phyloP scores from a whole-genome alignment of 92 coral and sea anemone species.

The Porites cylindrica region DNA sequence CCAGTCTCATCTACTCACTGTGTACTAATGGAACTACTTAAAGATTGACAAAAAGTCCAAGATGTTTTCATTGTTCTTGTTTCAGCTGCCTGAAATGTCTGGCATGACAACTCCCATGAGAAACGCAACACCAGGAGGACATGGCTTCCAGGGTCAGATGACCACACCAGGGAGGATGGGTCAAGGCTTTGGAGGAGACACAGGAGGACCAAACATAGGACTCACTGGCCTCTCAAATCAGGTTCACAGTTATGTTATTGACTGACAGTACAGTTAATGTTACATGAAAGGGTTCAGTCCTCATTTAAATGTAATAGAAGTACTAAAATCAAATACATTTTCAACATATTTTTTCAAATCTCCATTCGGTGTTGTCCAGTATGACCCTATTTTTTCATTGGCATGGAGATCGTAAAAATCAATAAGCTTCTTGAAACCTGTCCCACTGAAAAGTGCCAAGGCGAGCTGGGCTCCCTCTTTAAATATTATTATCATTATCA shows the following conservation, averaged over 20 bases:
- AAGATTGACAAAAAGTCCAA: no score
- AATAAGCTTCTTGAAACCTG: no score
- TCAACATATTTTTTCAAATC: no score
- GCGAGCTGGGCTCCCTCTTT: no score
- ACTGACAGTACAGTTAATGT: neutral
- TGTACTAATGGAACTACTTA: no score
- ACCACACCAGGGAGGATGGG: conserved; percentile 77
- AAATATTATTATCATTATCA: no score
- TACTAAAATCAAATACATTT: no score
- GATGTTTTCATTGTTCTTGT: neutral
- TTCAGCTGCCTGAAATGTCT: conserved; percentile 59
- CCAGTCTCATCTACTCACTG: no score
- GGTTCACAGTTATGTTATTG: conserved; percentile 38
- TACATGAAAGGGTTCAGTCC: neutral
- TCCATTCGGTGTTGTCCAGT: no score
- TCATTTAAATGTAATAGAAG: neutral
- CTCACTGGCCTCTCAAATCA: conserved; percentile 77
- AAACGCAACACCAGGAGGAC: conserved; percentile 63
- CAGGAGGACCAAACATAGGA: conserved; percentile 75
- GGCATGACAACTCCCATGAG: conserved; percentile 32
- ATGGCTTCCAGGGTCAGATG: conserved; percentile 67
- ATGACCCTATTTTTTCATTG: no score
- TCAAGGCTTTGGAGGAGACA: conserved; percentile 74
- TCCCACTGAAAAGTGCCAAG: no score
- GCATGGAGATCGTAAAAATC: no score